Conservation (phyloP, 1,140 invertebrate species). For the Scaptomyza hsui region DNA sequence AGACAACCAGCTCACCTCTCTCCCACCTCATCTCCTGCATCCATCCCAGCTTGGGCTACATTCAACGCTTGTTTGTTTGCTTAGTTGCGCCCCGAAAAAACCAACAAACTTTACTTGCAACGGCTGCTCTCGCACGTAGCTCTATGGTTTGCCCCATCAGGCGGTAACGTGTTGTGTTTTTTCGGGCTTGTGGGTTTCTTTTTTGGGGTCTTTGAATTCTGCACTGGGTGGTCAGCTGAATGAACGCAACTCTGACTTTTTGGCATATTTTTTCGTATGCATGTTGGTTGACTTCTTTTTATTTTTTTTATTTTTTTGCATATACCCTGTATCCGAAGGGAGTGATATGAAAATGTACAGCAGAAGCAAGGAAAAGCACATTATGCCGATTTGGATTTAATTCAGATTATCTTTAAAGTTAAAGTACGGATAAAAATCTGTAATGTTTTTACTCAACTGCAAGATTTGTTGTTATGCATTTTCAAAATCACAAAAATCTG, state of each 20-base stretch:
- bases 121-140: conserved; percentile 61
- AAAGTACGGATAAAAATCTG: too few relatives aligned
- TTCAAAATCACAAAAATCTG: too few relatives aligned
- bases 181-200: background rate
- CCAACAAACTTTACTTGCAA: conserved; percentile 61
- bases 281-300: conserved; percentile 43
- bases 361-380: too few relatives aligned
- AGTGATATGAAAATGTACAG: background rate
- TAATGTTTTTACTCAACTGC: too few relatives aligned
- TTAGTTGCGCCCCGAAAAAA: conserved; percentile 31
- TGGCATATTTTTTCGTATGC: conserved; percentile 60
- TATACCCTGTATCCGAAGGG: background rate
- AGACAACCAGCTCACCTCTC: background rate
- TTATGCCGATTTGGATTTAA: too few relatives aligned
- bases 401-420: too few relatives aligned
- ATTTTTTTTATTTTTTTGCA: too few relatives aligned
- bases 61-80: conserved; percentile 56
- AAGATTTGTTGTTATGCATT: too few relatives aligned
- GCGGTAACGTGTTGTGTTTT: conserved; percentile 6
- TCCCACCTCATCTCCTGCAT: background rate
- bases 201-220: conserved; percentile 1
- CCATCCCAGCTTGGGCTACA: conserved; percentile 26
- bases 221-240: conserved; percentile 56
- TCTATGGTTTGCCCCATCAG: conserved; percentile 23
- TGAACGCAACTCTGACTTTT: conserved; percentile 46